Conservation (phyloP, 2,797 vertebrate species). For the Acanthurus lineatus region DNA sequence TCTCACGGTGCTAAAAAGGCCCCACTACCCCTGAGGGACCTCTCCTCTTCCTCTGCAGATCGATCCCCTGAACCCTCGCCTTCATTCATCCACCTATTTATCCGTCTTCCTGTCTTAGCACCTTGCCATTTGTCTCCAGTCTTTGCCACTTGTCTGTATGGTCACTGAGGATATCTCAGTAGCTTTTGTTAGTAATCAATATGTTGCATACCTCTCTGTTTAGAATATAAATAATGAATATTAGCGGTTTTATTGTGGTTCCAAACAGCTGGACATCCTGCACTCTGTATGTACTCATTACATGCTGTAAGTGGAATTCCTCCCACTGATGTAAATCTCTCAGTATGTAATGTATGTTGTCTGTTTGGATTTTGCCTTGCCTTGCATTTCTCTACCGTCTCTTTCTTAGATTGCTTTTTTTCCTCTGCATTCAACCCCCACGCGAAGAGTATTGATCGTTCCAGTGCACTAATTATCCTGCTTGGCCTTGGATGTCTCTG, state of each 20-base stretch:
- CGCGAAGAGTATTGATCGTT: constrained; percentile 72
- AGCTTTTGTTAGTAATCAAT: constrained; percentile 64
- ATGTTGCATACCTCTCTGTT: constrained; percentile 36
- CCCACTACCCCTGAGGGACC: constrained; percentile 60
- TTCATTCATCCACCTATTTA: constrained; percentile 74
- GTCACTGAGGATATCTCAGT: constrained; percentile 55
- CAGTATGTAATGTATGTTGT: constrained; percentile 31
- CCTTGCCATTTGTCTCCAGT: constrained; percentile 63
- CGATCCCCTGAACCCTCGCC: constrained; percentile 71
- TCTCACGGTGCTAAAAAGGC: constrained; percentile 77
- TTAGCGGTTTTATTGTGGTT: constrained; percentile 37
- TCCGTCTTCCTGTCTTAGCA: constrained; percentile 75
- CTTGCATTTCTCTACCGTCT: constrained; percentile 58
- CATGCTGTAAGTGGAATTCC: constrained; percentile 25
- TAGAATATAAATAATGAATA: constrained; percentile 66
- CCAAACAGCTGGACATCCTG: constrained; percentile 38
- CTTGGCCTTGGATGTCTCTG: constrained; percentile 73
- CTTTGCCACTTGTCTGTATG: constrained; percentile 40
- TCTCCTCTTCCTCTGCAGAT: constrained; percentile 75
- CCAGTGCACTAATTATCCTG: constrained; percentile 77
- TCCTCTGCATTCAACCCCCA: constrained; percentile 59
- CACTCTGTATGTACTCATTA: constrained; percentile 10
- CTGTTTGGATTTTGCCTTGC: constrained; percentile 67
- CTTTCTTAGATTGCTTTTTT: constrained; percentile 70
- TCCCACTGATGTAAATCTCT: constrained; percentile 59